A percentile compares a stretch with the other conserved stretches of the same genome.
Evolutionary conservation across 2,113 vertebrate genomes (phyloP).

Genomic region (Murina feae): DNA sequence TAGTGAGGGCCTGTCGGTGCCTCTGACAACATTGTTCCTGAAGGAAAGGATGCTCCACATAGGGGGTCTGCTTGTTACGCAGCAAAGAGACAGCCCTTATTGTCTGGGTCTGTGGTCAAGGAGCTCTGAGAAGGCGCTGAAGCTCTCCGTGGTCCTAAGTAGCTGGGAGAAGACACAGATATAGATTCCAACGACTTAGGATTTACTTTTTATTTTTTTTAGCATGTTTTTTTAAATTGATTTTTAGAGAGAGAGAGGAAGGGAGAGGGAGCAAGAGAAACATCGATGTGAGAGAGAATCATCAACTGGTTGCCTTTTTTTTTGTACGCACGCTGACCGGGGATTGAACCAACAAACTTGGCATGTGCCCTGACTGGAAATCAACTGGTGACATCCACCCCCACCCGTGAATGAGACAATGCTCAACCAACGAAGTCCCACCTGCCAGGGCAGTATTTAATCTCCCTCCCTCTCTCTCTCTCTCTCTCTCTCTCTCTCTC

Average conservation of each 20-base stretch:
- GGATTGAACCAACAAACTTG: not conserved
- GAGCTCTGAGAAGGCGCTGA: not conserved
- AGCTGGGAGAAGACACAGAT: not conserved
- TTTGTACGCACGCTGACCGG: not conserved
- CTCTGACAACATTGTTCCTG: not conserved
- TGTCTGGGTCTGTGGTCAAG: rapidly evolving
- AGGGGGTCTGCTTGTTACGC: not conserved
- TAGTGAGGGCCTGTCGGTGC: not conserved
- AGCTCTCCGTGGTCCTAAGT: not conserved
- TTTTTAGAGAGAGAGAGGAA: not conserved
- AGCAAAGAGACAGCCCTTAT: not conserved
- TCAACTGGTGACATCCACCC: not conserved
- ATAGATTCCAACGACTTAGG: not conserved
- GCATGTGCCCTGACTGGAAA: not conserved
- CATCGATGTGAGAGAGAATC: not conserved
- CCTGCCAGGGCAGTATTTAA: not conserved
- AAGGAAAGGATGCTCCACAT: not conserved
- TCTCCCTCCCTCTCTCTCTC: no score
- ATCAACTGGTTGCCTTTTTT: not conserved
- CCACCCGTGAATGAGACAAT: not conserved
- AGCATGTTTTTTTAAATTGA: not conserved
- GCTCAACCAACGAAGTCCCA: not conserved
- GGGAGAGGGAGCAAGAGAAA: not conserved
- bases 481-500: no score
- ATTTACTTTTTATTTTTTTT: not conserved